These are phyloP conservation scores for Pardosa pseudoannulata DNA, from an alignment of 2,888 invertebrate genomes.

Conservation along the genomic window DNA sequence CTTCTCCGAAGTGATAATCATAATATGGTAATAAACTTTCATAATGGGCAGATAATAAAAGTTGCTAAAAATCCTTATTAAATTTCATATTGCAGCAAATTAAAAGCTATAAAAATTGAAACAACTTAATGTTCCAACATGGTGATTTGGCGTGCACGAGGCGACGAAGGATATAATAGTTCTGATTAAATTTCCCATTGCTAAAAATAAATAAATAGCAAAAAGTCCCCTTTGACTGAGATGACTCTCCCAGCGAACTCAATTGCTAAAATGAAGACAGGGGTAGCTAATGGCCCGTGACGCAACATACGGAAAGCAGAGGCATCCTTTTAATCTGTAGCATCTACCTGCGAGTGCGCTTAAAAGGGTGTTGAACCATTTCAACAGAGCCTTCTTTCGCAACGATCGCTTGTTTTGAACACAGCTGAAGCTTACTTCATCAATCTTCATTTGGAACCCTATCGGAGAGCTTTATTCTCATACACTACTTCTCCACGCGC, in stretches of 20 bases:
- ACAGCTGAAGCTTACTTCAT: slow-evolving; percentile 62
- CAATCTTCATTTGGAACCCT: slow-evolving; percentile 70
- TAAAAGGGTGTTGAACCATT: slow-evolving; percentile 64
- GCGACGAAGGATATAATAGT: background rate
- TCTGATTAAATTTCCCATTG: slow-evolving; percentile 10
- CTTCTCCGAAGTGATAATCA: background rate
- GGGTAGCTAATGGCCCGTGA: slow-evolving; percentile 43
- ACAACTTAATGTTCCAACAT: background rate
- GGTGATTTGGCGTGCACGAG: background rate
- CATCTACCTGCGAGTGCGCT: slow-evolving; percentile 52
- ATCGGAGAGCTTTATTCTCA: slow-evolving; percentile 71
- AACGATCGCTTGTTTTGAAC: slow-evolving; percentile 60
- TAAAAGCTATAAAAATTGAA: slow-evolving; percentile 17
- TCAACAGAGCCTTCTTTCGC: slow-evolving; percentile 31
- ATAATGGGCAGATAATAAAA: background rate
- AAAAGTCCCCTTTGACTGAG: slow-evolving; percentile 11
- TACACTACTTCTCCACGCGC: slow-evolving; percentile 42
- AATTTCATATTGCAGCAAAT: background rate
- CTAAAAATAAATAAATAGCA: slow-evolving; percentile 10
- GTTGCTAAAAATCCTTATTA: background rate
- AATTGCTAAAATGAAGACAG: slow-evolving; percentile 23
- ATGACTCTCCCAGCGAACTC: background rate
- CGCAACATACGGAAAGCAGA: slow-evolving; percentile 26
- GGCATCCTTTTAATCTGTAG: slow-evolving; percentile 53
- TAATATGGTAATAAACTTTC: background rate